phyloP scores from a whole-genome alignment of 2,888 invertebrate genomes.

The Anthoptus insignis region DNA sequence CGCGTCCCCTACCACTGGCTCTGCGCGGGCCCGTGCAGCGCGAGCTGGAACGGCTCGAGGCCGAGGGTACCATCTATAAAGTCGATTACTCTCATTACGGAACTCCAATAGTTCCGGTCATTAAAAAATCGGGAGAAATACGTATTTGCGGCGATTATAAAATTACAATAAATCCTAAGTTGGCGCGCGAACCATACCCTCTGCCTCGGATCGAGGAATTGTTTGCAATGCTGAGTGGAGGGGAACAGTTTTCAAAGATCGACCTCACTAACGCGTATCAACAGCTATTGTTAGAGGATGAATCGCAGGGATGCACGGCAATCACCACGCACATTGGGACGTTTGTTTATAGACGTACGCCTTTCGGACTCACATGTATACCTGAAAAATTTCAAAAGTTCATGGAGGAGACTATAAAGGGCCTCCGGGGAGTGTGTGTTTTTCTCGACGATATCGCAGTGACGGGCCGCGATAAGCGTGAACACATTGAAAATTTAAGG shows the following conservation, averaged over 20 bases:
- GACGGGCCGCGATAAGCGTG: conserved; percentile 31
- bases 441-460: conserved; percentile 47
- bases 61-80: conserved; percentile 35
- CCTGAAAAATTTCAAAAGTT: conserved; percentile 49
- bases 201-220: conserved; percentile 49
- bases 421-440: conserved; percentile 29
- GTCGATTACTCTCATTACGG: conserved; percentile 44
- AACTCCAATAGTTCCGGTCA: conserved; percentile 42
- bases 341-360: conserved; percentile 46
- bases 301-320: conserved; percentile 45
- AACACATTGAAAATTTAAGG: conserved; percentile 35
- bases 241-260: conserved; percentile 50
- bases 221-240: conserved; percentile 48
- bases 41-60: conserved; percentile 37
- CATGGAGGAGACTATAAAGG: conserved; percentile 41
- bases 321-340: conserved; percentile 49
- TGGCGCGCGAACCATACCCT: conserved; percentile 44
- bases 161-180: conserved; percentile 46
- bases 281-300: conserved; percentile 44
- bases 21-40: conserved; percentile 34
- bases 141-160: conserved; percentile 48
- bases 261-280: conserved; percentile 49
- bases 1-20: conserved; percentile 38
- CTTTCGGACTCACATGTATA: conserved; percentile 47
- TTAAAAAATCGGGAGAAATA: conserved; percentile 36